Evolutionary conservation across 2,888 invertebrate species (phyloP).

Genomic region (Polyommatus icarus): DNA sequence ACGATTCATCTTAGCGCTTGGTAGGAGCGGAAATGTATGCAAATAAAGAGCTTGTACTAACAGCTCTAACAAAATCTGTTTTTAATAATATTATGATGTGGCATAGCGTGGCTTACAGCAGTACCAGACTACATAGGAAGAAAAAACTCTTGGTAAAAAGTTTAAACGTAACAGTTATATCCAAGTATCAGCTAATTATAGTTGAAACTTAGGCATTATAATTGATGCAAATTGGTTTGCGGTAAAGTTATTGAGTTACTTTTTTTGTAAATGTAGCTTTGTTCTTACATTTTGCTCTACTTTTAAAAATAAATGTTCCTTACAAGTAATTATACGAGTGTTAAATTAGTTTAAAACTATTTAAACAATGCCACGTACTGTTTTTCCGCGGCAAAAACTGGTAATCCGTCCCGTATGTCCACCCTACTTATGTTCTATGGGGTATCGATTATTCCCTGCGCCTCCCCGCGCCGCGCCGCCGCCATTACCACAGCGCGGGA

Average conservation of each 20-base stretch:
- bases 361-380: slow-evolving; percentile 32
- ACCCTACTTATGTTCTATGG: slow-evolving; percentile 73
- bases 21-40: background rate
- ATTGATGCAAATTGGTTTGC: too few species aligned
- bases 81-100: background rate
- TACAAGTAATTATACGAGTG: background rate
- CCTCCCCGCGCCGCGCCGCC: slow-evolving; percentile 44
- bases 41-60: background rate
- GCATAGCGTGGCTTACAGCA: too few species aligned
- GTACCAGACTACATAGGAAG: too few species aligned
- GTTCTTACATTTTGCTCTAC: background rate
- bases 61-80: background rate
- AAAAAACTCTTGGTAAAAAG: too few species aligned
- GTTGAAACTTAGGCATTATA: too few species aligned
- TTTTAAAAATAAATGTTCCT: background rate
- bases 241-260: too few species aligned
- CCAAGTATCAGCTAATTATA: too few species aligned
- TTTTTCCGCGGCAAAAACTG: slow-evolving; percentile 57
- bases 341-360: background rate
- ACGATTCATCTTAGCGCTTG: background rate
- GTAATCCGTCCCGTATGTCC: slow-evolving; percentile 64
- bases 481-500: slow-evolving; percentile 40
- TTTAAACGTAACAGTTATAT: too few species aligned
- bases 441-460: slow-evolving; percentile 65
- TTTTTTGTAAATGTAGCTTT: background rate